Conservation (phyloP, 2,888 invertebrate species). For the Anoplius nigerrimus region DNA sequence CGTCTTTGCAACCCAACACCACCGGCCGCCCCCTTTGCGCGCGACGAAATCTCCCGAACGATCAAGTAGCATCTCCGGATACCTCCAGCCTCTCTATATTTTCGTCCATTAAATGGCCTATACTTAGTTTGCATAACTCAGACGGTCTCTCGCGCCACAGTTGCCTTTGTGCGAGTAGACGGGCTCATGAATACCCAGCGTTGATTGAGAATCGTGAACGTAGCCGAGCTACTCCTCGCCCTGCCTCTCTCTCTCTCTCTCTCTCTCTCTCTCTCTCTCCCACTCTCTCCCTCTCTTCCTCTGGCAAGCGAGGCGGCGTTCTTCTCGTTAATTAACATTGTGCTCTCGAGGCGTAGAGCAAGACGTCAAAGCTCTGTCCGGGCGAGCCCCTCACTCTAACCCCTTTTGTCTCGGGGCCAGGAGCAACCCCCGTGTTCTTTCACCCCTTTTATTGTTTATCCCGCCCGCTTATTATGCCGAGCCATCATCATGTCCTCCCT, state of each 20-base stretch:
- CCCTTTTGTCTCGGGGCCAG: slow-evolving; percentile 49
- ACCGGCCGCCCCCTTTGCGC: no score
- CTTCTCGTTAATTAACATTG: slow-evolving; percentile 72
- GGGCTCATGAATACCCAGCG: slow-evolving; percentile 66
- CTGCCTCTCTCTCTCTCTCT: slow-evolving; percentile 36
- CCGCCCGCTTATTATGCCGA: slow-evolving; percentile 65
- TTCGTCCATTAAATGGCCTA: slow-evolving; percentile 48
- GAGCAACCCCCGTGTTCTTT: slow-evolving; percentile 41
- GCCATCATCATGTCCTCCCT: no score
- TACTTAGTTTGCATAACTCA: slow-evolving; percentile 43
- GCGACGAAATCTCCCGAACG: no score
- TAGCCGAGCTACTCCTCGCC: slow-evolving; percentile 40
- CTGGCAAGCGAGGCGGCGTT: slow-evolving; percentile 35
- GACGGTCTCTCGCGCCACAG: slow-evolving; percentile 11
- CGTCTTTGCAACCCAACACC: no score
- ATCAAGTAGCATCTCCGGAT: neutral
- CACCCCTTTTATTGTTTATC: slow-evolving; percentile 69
- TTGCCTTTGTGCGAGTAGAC: slow-evolving; percentile 51
- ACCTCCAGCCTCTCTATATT: slow-evolving; percentile 26
- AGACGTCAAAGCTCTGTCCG: slow-evolving; percentile 66
- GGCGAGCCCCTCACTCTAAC: slow-evolving; percentile 43
- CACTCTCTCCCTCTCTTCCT: no score
- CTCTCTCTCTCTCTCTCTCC: slow-evolving; percentile 40
- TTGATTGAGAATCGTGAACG: slow-evolving; percentile 69
- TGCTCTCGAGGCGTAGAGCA: slow-evolving; percentile 58